Evolutionary conservation across 2,888 invertebrate species (phyloP).

Genomic region (Platycnemis pennipes): DNA sequence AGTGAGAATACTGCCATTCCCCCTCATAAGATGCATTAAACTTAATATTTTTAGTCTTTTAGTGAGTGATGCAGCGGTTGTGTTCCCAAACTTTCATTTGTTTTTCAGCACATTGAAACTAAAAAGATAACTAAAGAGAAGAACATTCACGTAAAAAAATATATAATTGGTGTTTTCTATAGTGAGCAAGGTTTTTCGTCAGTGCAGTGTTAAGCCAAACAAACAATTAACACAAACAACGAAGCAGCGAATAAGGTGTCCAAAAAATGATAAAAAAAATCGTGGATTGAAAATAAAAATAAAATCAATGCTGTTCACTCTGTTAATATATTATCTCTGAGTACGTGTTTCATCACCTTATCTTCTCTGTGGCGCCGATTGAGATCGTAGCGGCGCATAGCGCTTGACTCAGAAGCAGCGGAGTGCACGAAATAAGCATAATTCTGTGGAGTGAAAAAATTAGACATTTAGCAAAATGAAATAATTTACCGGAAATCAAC

Average conservation of each 20-base stretch:
- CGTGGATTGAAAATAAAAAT: neutral
- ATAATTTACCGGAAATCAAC: neutral
- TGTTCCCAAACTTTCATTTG: neutral
- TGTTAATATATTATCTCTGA: neutral
- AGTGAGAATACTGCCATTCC: neutral
- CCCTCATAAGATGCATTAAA: neutral
- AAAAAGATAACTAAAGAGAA: neutral
- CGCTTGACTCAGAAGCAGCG: constrained; percentile 64
- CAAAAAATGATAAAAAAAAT: neutral
- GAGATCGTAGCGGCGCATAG: constrained; percentile 21
- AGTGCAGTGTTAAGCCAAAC: neutral
- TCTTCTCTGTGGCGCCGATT: constrained; percentile 26
- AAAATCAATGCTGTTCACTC: constrained; percentile 2
- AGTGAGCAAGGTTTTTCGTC: neutral
- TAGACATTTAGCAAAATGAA: constrained; percentile 36
- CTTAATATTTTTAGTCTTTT: neutral
- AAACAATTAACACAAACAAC: neutral
- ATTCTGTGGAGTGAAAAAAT: constrained; percentile 65
- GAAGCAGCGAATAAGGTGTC: neutral
- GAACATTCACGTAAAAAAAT: neutral
- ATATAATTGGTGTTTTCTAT: neutral
- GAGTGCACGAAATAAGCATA: constrained; percentile 65
- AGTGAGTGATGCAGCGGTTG: neutral
- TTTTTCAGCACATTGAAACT: neutral
- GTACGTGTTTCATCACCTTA: neutral